These are phyloP conservation scores for Oryzaephilus surinamensis DNA, from an alignment of 1,140 invertebrate species.

Conservation along the genomic window DNA sequence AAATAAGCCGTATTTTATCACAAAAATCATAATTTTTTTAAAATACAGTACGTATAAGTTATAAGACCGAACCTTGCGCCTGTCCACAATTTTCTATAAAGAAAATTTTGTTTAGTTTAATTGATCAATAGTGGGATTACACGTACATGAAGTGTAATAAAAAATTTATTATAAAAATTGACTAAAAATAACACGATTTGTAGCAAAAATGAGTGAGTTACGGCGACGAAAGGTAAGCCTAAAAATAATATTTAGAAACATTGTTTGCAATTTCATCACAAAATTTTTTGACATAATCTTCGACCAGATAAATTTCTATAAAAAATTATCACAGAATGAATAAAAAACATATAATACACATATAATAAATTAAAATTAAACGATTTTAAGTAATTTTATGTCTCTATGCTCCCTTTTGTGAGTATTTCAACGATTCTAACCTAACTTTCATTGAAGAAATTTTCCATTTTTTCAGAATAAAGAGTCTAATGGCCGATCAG, in stretches of 20 bases:
- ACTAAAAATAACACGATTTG: slow-evolving; percentile 9
- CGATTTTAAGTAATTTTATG: not conserved
- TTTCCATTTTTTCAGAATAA: not conserved
- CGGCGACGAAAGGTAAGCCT: slow-evolving; percentile 21
- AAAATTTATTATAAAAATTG: not conserved
- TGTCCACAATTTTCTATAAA: no score
- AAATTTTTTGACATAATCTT: no score
- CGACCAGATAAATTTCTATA: not conserved
- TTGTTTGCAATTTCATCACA: no score
- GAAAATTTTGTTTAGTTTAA: no score
- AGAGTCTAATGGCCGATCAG: slow-evolving; percentile 9
- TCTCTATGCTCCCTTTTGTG: not conserved
- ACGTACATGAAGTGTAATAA: no score
- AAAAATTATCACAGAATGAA: not conserved
- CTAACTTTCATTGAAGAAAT: not conserved
- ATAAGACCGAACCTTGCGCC: no score
- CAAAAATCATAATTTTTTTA: no score
- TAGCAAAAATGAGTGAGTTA: slow-evolving; percentile 20
- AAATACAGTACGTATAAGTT: no score
- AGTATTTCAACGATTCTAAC: slow-evolving; percentile 5
- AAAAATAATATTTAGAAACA: no score
- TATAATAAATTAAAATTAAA: slow-evolving; percentile 5
- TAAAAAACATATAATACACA: slow-evolving; percentile 1
- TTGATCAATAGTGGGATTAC: no score
- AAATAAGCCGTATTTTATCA: no score